These are phyloP conservation scores for Thaumatotibia leucotreta DNA, from an alignment of 1,140 invertebrate species.

Conservation along the genomic window DNA sequence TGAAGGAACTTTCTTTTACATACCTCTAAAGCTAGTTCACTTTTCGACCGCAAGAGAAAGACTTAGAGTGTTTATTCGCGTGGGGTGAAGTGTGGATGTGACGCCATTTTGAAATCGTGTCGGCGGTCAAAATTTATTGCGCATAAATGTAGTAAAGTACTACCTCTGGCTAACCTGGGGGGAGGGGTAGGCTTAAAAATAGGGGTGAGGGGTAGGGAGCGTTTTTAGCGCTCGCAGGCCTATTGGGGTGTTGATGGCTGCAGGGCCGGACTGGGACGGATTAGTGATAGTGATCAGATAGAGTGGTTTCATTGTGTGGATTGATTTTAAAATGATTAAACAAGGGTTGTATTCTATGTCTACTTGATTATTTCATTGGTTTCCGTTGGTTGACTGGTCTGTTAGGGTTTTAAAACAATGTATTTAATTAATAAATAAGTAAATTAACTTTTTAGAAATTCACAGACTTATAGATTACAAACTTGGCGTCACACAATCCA, in stretches of 20 bases:
- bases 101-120: conserved; percentile 58
- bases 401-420: no score
- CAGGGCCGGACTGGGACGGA: conserved; percentile 43
- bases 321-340: background rate
- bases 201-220: conserved; percentile 62
- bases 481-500: no score
- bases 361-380: no score
- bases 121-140: conserved; percentile 75
- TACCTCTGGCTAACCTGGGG: conserved; percentile 73
- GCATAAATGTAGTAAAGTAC: conserved; percentile 76
- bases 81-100: conserved; percentile 30
- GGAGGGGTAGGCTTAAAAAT: conserved; percentile 72
- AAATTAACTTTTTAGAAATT: no score
- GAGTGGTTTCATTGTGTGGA: background rate
- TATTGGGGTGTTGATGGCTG: conserved; percentile 69
- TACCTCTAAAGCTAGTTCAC: conserved; percentile 36
- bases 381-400: no score
- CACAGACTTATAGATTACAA: no score
- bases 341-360: background rate
- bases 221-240: conserved; percentile 74
- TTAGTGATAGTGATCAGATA: background rate
- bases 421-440: no score
- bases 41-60: conserved; percentile 28
- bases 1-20: conserved; percentile 65
- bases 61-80: conserved; percentile 40